Evolutionary conservation across 2,888 invertebrate species (phyloP).

Genomic region (Heliconius cydno): DNA sequence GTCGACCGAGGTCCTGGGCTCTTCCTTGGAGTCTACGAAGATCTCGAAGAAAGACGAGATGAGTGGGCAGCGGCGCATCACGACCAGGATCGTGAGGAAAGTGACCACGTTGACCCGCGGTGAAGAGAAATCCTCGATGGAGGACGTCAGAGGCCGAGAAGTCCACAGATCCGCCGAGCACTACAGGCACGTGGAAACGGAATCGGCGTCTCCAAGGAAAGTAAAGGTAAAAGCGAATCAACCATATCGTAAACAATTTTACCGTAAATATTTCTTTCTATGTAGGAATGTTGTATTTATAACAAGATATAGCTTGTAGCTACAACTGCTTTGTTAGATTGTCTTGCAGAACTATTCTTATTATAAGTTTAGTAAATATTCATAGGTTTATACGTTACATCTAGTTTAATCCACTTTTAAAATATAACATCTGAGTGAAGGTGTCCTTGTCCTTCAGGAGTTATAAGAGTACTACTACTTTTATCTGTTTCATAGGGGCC

Average conservation of each 20-base stretch:
- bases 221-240: constrained; percentile 86
- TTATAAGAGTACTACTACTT: too few species aligned
- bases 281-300: constrained; percentile 42
- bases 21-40: constrained; percentile 92
- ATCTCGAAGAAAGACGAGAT: constrained; percentile 89
- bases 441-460: too few species aligned
- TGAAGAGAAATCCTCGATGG: constrained; percentile 89
- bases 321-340: constrained; percentile 21
- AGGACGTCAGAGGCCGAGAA: constrained; percentile 86
- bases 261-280: constrained; percentile 34
- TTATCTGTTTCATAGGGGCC: too few species aligned
- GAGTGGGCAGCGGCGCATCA: constrained; percentile 91
- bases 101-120: constrained; percentile 94
- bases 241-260: constrained; percentile 33
- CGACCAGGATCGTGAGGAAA: constrained; percentile 93
- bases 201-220: constrained; percentile 86
- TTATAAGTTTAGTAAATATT: constrained; percentile 7
- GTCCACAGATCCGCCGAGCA: constrained; percentile 83
- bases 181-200: constrained; percentile 83
- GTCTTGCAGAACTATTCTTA: not conserved
- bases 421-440: too few species aligned
- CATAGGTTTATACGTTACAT: not conserved
- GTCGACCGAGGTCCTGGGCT: constrained; percentile 93
- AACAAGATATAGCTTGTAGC: constrained; percentile 44
- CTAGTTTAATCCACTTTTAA: not conserved